Percentiles rank a stretch among this genome's conserved stretches.
Evolutionary conservation across 2,113 vertebrate species (phyloP).

Genomic region (Oostethus manadensis): DNA sequence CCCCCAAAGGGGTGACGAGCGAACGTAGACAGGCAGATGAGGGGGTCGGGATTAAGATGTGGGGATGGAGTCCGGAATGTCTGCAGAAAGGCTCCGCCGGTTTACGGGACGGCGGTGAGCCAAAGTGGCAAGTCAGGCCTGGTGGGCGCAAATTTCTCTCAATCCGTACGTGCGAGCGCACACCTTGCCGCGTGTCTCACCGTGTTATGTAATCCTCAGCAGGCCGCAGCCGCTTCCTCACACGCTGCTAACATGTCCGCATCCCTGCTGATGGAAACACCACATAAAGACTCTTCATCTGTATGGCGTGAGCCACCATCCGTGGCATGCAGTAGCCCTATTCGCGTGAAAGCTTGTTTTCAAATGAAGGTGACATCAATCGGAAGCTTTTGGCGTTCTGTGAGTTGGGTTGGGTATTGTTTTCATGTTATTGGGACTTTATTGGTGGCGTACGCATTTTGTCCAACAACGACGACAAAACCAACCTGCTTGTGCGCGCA

Average conservation of each 20-base stretch:
- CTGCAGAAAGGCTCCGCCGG: not conserved
- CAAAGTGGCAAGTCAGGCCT: not conserved
- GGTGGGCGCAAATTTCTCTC: not conserved
- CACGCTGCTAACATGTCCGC: slow-evolving; percentile 42
- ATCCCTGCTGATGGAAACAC: slow-evolving; percentile 42
- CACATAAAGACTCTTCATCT: slow-evolving; percentile 39
- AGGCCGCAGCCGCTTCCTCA: slow-evolving; percentile 66
- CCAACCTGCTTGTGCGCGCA: too few species aligned
- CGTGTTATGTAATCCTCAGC: slow-evolving; percentile 67
- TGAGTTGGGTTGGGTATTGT: too few species aligned
- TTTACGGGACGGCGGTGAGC: not conserved
- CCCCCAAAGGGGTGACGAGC: slow-evolving; percentile 16
- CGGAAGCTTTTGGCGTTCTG: too few species aligned
- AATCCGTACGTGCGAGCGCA: slow-evolving; percentile 3
- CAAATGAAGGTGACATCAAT: too few species aligned
- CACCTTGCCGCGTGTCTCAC: slow-evolving; percentile 26
- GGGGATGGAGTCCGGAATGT: not conserved
- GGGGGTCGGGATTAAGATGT: slow-evolving; percentile 2
- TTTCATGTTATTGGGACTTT: too few species aligned
- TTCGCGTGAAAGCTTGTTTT: too few species aligned
- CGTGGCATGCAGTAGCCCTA: too few species aligned
- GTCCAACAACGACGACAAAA: too few species aligned
- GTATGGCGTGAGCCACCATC: too few species aligned
- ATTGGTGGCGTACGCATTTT: too few species aligned
- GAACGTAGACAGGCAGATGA: slow-evolving; percentile 17